These are phyloP conservation scores for Sarcophaga subvicina DNA, from an alignment of 2,888 invertebrate genomes.

Conservation along the genomic window DNA sequence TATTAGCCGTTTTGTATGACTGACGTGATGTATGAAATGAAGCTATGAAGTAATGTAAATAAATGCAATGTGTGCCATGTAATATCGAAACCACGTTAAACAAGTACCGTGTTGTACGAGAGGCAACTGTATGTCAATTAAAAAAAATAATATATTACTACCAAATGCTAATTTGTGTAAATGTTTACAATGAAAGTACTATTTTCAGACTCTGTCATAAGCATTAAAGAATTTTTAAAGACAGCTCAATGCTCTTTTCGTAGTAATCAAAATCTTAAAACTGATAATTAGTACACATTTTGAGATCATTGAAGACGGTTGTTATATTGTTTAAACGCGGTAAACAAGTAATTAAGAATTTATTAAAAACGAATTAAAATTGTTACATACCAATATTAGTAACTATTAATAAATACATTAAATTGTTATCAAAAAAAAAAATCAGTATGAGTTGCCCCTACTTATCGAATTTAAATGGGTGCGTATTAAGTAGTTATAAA, in stretches of 20 bases:
- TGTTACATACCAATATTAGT: background rate
- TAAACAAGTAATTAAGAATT: background rate
- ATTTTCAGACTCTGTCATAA: conserved; percentile 3
- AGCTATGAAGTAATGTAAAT: no score
- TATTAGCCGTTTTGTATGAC: no score
- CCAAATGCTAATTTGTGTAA: no score
- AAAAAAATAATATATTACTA: no score
- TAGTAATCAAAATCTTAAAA: conserved; percentile 27
- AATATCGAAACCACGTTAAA: no score
- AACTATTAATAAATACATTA: background rate
- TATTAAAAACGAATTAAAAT: background rate
- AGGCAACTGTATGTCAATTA: no score
- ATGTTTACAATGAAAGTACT: background rate
- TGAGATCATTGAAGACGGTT: conserved; percentile 35
- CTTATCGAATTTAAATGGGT: conserved; percentile 74
- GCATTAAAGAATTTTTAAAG: conserved; percentile 6
- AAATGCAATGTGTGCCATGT: no score
- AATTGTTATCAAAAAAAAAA: conserved; percentile 1
- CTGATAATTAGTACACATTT: conserved; percentile 44
- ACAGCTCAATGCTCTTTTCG: conserved; percentile 11
- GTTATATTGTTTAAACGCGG: conserved; percentile 20
- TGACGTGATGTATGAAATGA: no score
- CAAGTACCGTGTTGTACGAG: no score
- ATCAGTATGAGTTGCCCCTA: conserved; percentile 77
- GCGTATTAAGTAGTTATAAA: conserved; percentile 56